Percentiles rank a stretch among this genome's conserved stretches.
These are phyloP conservation scores for Cabera pusaria DNA, from an alignment of 2,888 invertebrate genomes.

Conservation along the genomic window DNA sequence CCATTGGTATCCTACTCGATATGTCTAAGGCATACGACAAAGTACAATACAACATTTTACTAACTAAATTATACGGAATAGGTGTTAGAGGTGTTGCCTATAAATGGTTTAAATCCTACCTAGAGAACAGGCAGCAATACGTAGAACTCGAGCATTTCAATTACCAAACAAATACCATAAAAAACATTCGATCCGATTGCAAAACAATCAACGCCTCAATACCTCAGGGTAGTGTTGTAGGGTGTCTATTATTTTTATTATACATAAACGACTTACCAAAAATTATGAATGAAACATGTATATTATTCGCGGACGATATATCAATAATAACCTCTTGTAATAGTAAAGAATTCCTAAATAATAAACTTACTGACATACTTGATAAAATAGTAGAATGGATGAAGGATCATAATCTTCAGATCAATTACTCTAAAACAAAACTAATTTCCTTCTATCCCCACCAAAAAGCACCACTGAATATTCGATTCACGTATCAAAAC, in stretches of 20 bases:
- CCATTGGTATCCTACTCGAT: too few relatives aligned
- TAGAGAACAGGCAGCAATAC: background rate
- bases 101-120: constrained; percentile 3
- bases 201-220: too few relatives aligned
- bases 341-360: too few relatives aligned
- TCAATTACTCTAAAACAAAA: background rate
- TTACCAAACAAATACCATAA: background rate
- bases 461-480: too few relatives aligned
- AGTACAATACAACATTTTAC: constrained; percentile 1
- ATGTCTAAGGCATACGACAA: constrained; percentile 3
- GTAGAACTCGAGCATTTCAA: too few relatives aligned
- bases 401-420: constrained; percentile 2
- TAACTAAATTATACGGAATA: constrained; percentile 4
- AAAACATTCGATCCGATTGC: too few relatives aligned
- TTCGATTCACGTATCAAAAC: too few relatives aligned
- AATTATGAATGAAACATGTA: background rate
- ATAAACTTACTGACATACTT: background rate
- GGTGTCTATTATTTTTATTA: too few relatives aligned
- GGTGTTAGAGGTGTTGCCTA: constrained; percentile 1
- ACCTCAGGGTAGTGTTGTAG: too few relatives aligned
- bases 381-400: background rate
- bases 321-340: too few relatives aligned
- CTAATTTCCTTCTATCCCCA: too few relatives aligned
- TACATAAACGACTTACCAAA: background rate
- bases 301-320: constrained; percentile 1